These are phyloP conservation scores for Anomalospiza imberbis DNA, from an alignment of 2,797 vertebrate species.

Conservation along the genomic window DNA sequence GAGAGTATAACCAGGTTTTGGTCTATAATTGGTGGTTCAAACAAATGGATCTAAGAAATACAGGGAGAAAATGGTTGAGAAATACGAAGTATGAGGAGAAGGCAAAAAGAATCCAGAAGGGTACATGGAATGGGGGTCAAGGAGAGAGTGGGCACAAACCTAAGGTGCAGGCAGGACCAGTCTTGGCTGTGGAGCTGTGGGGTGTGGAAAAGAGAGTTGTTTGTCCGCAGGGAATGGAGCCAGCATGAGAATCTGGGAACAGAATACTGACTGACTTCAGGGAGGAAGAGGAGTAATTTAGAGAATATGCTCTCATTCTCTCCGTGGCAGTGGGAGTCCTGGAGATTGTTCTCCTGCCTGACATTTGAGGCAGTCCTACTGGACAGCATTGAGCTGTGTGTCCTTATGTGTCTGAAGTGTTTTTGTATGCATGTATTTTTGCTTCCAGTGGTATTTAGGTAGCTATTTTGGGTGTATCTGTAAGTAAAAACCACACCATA, in stretches of 20 bases:
- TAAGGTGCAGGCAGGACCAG: rapidly evolving
- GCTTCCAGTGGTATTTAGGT: background rate
- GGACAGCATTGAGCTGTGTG: background rate
- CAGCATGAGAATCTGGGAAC: background rate
- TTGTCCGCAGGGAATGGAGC: background rate
- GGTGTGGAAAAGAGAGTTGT: background rate
- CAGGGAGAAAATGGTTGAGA: background rate
- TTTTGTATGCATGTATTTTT: background rate
- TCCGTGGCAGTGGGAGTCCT: background rate
- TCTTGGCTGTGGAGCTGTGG: background rate
- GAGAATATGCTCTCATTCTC: background rate
- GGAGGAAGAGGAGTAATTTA: background rate
- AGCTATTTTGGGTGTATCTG: constrained; percentile 26
- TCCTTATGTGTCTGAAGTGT: background rate
- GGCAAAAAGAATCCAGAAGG: background rate
- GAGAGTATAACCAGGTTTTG: background rate
- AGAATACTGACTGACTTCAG: background rate
- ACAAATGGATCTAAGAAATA: background rate
- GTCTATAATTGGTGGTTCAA: background rate
- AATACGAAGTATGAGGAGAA: background rate
- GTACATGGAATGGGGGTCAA: background rate
- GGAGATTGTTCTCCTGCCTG: background rate
- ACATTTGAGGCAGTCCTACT: background rate
- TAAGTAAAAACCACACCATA: constrained; percentile 21
- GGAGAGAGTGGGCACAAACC: background rate